phyloP scores from a whole-genome alignment of 1,140 invertebrate genomes.

The Tetragnatha versicolor region DNA sequence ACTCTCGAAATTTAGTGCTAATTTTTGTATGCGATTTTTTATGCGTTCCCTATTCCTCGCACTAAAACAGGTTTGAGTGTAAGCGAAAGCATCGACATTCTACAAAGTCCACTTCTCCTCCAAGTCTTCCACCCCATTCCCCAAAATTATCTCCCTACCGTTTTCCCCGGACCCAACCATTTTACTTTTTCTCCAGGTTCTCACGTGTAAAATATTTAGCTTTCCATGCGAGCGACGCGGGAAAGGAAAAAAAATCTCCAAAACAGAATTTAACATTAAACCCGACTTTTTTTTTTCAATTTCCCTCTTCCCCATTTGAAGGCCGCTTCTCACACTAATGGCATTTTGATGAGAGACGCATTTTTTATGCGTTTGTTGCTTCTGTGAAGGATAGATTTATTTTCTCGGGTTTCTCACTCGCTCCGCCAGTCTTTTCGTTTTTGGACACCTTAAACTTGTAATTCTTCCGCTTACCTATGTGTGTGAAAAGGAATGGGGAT shows the following conservation, averaged over 20 bases:
- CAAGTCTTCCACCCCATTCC: no score
- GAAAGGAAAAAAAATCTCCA: neutral
- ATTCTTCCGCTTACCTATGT: neutral
- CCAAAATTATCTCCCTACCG: no score
- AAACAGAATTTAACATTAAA: conserved; percentile 35
- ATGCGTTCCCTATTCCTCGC: no score
- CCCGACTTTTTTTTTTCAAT: conserved; percentile 12
- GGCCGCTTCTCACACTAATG: conserved; percentile 16
- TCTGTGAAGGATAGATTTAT: neutral
- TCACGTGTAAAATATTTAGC: conserved; percentile 44
- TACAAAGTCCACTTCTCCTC: no score
- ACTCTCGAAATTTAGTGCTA: no score
- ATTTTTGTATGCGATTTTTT: no score
- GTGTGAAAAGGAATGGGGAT: no score
- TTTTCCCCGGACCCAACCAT: no score
- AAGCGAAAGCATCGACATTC: no score
- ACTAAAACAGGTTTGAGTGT: no score
- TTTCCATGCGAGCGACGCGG: neutral
- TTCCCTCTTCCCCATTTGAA: neutral
- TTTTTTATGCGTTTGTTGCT: neutral
- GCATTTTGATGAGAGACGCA: conserved; percentile 25
- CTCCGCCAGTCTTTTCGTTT: neutral
- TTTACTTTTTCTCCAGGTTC: neutral
- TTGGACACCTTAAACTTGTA: neutral
- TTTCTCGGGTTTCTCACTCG: neutral